A percentile compares a stretch with the other conserved stretches of the same genome.
Conservation (phyloP, 2,113 vertebrate genomes). For the human (Homo sapiens) region GRCh38 chr2:25178501-25179000, state of each 20-base stretch:
- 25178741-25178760: not conserved
- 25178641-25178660: not conserved
- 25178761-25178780: not conserved
- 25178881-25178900: not conserved
- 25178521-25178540: not conserved
- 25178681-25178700: not conserved
- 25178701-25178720: not conserved
- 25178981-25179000: not conserved
- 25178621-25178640: not conserved
- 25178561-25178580: accelerated
- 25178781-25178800: not conserved
- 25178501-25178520: not conserved
- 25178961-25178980: constrained; percentile 1
- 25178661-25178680: constrained; percentile 22
- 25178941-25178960: constrained; percentile 65
- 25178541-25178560: not conserved
- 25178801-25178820: not conserved
- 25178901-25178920: not conserved
- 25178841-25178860: not conserved
- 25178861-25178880: constrained; percentile 47
- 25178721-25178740: not conserved
- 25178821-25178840: not conserved
- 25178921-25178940: constrained; percentile 48
- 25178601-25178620: not conserved
- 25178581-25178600: not conserved